phyloP scores from a whole-genome alignment of 2,797 vertebrate genomes.

The Gobionotothen gibberifrons region DNA sequence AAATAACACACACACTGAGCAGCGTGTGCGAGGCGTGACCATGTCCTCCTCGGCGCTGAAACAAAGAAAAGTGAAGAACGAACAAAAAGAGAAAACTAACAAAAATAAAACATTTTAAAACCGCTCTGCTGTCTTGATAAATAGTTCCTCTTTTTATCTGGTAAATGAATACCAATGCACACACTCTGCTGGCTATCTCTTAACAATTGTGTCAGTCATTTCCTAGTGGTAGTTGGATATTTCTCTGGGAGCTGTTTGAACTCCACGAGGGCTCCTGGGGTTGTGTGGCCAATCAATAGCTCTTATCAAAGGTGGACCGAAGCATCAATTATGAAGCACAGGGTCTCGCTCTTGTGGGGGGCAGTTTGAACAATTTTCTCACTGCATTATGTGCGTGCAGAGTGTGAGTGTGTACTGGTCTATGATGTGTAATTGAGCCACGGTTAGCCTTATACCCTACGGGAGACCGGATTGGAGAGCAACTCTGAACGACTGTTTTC shows the following conservation, averaged over 20 bases:
- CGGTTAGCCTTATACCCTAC: slow-evolving; percentile 56
- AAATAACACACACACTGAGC: slow-evolving; percentile 80
- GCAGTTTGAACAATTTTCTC: slow-evolving; percentile 69
- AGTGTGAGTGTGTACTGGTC: slow-evolving; percentile 38
- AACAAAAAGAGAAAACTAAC: slow-evolving; percentile 46
- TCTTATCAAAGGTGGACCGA: slow-evolving; percentile 77
- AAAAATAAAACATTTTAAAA: slow-evolving; percentile 47
- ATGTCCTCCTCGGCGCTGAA: slow-evolving; percentile 74
- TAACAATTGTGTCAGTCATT: slow-evolving; percentile 63
- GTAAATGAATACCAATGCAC: slow-evolving; percentile 47
- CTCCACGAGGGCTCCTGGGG: slow-evolving; percentile 57
- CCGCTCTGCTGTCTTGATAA: slow-evolving; percentile 81
- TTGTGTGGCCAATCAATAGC: slow-evolving; percentile 76
- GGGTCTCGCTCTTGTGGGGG: slow-evolving; percentile 55
- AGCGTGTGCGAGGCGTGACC: slow-evolving; percentile 77
- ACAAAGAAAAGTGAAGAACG: slow-evolving; percentile 64
- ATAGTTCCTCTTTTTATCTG: slow-evolving; percentile 68
- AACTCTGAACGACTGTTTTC: slow-evolving; percentile 69
- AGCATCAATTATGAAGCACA: slow-evolving; percentile 80
- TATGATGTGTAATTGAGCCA: slow-evolving; percentile 73
- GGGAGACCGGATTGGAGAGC: slow-evolving; percentile 53
- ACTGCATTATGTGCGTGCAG: slow-evolving; percentile 59
- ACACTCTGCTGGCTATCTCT: slow-evolving; percentile 43
- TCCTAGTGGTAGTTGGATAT: slow-evolving; percentile 61
- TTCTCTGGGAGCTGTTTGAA: slow-evolving; percentile 66